Conservation (phyloP, 1,140 invertebrate species). For the Heliconius melpomene region DNA sequence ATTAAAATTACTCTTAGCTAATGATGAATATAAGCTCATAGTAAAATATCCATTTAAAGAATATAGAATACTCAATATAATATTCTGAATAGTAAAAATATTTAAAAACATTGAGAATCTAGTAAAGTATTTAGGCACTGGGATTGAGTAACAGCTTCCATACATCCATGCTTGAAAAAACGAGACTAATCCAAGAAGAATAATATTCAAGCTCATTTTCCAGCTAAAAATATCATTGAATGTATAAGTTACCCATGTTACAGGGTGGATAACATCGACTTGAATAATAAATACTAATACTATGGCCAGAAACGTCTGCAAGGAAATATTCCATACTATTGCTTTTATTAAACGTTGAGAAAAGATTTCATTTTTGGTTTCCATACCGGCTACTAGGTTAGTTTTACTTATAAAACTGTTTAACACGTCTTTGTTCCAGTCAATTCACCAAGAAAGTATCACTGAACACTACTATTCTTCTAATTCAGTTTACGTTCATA, state of each 20-base stretch:
- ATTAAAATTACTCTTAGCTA: conserved; percentile 80
- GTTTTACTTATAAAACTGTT: conserved; percentile 7
- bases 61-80: conserved; percentile 82
- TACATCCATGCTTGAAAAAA: conserved; percentile 77
- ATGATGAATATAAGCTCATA: conserved; percentile 83
- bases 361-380: conserved; percentile 73
- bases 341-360: conserved; percentile 67
- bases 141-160: conserved; percentile 65
- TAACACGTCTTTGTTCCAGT: background rate
- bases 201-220: conserved; percentile 70
- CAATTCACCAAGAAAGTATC: background rate
- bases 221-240: conserved; percentile 68
- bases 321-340: conserved; percentile 68
- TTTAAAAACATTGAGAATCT: conserved; percentile 83
- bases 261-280: conserved; percentile 63
- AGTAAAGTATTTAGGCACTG: conserved; percentile 80
- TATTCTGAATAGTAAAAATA: conserved; percentile 83
- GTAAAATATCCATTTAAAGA: conserved; percentile 82
- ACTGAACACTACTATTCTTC: background rate
- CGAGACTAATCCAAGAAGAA: conserved; percentile 65
- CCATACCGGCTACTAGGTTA: conserved; percentile 57
- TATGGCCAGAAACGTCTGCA: conserved; percentile 67
- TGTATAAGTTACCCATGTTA: conserved; percentile 66
- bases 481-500: background rate
- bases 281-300: conserved; percentile 67